phyloP scores from a whole-genome alignment of 2,888 invertebrate genomes.

The Parascotia fuliginaria region DNA sequence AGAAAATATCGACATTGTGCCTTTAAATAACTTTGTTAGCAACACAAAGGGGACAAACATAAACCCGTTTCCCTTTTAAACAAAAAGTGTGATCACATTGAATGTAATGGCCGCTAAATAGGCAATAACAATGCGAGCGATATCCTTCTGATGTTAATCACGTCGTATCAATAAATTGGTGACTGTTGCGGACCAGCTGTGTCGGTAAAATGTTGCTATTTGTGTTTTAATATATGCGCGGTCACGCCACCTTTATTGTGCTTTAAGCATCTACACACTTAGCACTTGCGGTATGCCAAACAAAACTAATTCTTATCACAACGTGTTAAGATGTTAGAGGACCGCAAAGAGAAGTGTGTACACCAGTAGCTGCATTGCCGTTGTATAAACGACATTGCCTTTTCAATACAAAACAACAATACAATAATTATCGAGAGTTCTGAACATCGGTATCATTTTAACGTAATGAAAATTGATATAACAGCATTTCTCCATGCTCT shows the following conservation, averaged over 20 bases:
- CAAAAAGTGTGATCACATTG: constrained; percentile 33
- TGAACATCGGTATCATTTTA: constrained; percentile 39
- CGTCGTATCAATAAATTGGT: constrained; percentile 62
- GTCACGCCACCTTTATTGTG: constrained; percentile 64
- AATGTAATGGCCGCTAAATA: constrained; percentile 42
- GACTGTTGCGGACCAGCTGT: constrained; percentile 53
- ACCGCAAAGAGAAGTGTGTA: constrained; percentile 20
- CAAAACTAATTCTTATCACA: constrained; percentile 31
- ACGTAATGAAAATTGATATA: constrained; percentile 42
- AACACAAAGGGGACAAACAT: not conserved
- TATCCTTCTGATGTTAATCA: constrained; percentile 52
- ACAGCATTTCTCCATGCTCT: constrained; percentile 21
- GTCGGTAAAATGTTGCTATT: constrained; percentile 54
- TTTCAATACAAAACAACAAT: constrained; percentile 55
- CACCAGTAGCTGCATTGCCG: constrained; percentile 56
- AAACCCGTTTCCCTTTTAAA: constrained; percentile 5
- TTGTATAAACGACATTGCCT: constrained; percentile 52
- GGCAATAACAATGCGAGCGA: constrained; percentile 41
- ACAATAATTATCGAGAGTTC: constrained; percentile 53
- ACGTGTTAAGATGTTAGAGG: constrained; percentile 22
- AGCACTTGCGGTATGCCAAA: constrained; percentile 18
- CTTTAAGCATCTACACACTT: constrained; percentile 52
- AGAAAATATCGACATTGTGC: not conserved
- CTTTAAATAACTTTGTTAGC: constrained; percentile 7
- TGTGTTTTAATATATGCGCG: constrained; percentile 62